Percentiles rank a stretch among this genome's conserved stretches.
Evolutionary conservation across 2,888 invertebrate genomes (phyloP).

Genomic region (Tetanocera ferruginea): DNA sequence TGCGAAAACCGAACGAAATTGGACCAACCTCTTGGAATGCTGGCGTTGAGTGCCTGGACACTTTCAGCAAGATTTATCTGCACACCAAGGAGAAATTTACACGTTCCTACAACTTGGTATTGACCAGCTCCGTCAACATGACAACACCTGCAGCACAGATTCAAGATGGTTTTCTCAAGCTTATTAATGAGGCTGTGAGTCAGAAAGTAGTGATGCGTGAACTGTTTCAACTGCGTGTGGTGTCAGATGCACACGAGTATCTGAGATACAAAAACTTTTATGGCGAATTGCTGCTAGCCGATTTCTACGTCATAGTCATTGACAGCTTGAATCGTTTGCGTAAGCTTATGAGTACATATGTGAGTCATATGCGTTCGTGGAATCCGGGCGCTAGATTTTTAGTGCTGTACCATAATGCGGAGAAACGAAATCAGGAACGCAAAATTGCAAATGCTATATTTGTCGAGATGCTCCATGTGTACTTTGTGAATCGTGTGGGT

Average conservation of each 20-base stretch:
- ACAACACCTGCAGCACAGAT: constrained; percentile 66
- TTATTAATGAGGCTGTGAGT: constrained; percentile 59
- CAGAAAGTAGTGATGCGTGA: constrained; percentile 41
- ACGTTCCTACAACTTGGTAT: constrained; percentile 60
- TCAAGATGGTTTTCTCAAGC: constrained; percentile 59
- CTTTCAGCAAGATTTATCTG: constrained; percentile 58
- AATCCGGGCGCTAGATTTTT: constrained; percentile 67
- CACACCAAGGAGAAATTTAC: constrained; percentile 53
- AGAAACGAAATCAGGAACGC: constrained; percentile 47
- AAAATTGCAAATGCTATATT: constrained; percentile 59
- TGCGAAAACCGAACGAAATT: constrained; percentile 57
- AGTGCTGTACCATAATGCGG: constrained; percentile 62
- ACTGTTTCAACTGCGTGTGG: constrained; percentile 58
- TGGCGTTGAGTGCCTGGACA: constrained; percentile 63
- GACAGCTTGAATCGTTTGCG: constrained; percentile 57
- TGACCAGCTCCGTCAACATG: constrained; percentile 62
- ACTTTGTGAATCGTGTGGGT: constrained; percentile 63
- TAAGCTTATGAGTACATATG: constrained; percentile 52
- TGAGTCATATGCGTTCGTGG: constrained; percentile 62
- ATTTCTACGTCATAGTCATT: constrained; percentile 64
- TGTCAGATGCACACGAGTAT: constrained; percentile 54
- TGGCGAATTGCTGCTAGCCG: constrained; percentile 54
- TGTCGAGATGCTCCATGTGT: constrained; percentile 54
- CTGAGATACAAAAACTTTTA: constrained; percentile 39
- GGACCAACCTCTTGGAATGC: constrained; percentile 59